Evolutionary conservation across 2,888 invertebrate genomes (phyloP).

Genomic region (Helleia helle): DNA sequence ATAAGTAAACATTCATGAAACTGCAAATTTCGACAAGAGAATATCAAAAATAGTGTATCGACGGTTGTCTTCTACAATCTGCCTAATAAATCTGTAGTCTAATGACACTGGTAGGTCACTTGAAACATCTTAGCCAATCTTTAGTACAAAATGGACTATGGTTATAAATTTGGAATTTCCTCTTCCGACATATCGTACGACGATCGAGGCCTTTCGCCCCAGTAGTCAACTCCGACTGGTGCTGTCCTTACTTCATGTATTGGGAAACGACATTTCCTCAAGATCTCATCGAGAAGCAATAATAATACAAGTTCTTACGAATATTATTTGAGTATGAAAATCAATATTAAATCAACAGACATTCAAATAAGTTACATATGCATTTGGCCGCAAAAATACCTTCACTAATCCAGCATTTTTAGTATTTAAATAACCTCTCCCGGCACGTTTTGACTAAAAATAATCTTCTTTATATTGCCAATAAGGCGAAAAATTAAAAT

Average conservation of each 20-base stretch:
- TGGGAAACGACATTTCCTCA: neutral
- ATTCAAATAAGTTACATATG: too few relatives aligned
- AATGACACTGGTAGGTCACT: constrained; percentile 58
- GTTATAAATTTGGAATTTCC: constrained; percentile 44
- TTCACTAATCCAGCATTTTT: neutral
- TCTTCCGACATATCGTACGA: constrained; percentile 4
- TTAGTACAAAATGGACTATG: constrained; percentile 48
- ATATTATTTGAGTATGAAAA: too few relatives aligned
- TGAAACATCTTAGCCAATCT: constrained; percentile 53
- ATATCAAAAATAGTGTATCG: constrained; percentile 73
- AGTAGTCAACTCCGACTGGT: neutral
- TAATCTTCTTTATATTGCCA: constrained; percentile 6
- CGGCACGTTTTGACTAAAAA: neutral
- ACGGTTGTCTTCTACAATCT: constrained; percentile 60
- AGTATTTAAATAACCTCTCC: neutral
- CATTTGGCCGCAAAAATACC: constrained; percentile 1
- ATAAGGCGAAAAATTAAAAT: constrained; percentile 10
- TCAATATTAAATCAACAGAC: neutral
- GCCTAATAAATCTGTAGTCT: constrained; percentile 61
- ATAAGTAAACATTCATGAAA: constrained; percentile 52
- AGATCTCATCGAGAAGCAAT: neutral
- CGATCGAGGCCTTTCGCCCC: neutral
- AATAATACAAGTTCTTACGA: neutral
- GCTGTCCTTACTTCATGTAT: neutral
- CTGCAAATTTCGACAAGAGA: constrained; percentile 72